Evolutionary conservation across 2,797 vertebrate genomes (phyloP), one percentile per base, ranked within the genome.

Genomic region (Cyclopterus lumpus): DNA sequence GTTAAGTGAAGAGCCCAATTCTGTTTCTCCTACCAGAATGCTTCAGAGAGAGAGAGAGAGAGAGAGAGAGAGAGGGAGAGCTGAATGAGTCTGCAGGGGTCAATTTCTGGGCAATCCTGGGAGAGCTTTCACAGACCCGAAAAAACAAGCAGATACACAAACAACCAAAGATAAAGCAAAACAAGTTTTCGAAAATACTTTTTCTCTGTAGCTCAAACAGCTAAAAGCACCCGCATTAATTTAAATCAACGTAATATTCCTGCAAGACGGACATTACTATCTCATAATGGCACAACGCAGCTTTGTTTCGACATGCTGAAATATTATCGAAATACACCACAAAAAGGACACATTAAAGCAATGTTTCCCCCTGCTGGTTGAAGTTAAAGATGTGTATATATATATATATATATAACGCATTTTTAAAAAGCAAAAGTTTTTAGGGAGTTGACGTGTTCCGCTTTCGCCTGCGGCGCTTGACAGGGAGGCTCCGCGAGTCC

Each of bases 331-430:
- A 40, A 32, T 0, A 2, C 53, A 58, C 58, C 0, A 24, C 0
- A 24, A 12, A n/a, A 24, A 11, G 34, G 64, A 7, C 12, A 20
- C 0, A 63, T 7, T 32, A 6, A 28, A 30, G 51, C 60, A 84
- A 84, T 36, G 62, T 75, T 64, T 77, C 92, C 92, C 86, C 78
- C 91, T 93, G 78, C 77, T 85, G 92, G 89, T 32, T 30, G 36
- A 4, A 15, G 40, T 16, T 22, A 22, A 24, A 51, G 8, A 49
- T 6, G 12, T 18, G 15, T 40, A 40, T 8, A 4, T 6, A 16
- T 6, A 40, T 40, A 40, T 2, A 42, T 42, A 6, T 55, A 4
- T 14, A 10, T 9, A n/a, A 3, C 24, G 20, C 4, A 28, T 28
- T 28, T 2, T 11, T 11, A 11, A 38, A 38, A 40, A 40, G 36